Percentiles rank a stretch among this genome's conserved stretches.
These are phyloP conservation scores for Plumapathes pennacea DNA, from an alignment of 92 coral and sea anemone species.

Conservation along the genomic window DNA sequence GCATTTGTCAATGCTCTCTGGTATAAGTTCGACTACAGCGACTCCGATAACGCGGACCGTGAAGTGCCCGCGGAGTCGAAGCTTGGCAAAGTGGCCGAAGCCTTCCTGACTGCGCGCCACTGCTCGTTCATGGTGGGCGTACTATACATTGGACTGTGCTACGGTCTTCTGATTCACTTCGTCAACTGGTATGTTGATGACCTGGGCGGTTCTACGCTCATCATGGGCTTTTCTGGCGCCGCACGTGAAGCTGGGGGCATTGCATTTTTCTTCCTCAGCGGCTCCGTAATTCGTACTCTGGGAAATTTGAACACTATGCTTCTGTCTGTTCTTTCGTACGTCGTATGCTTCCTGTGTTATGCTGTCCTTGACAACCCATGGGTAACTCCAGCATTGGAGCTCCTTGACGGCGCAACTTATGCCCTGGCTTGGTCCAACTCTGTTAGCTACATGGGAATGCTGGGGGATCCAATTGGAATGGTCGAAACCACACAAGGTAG, in stretches of 20 bases:
- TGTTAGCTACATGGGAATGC: constrained; percentile 72
- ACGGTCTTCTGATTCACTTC: constrained; percentile 84
- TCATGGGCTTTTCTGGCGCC: constrained; percentile 92
- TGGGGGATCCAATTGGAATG: constrained; percentile 67
- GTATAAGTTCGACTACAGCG: constrained; percentile 70
- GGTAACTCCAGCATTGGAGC: constrained; percentile 84
- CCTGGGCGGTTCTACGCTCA: constrained; percentile 68
- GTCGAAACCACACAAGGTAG: constrained; percentile 83
- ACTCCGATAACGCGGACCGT: constrained; percentile 18
- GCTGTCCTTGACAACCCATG: constrained; percentile 77
- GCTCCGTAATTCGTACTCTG: constrained; percentile 50
- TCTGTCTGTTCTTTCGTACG: constrained; percentile 71
- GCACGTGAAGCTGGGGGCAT: constrained; percentile 78
- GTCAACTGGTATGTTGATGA: constrained; percentile 98
- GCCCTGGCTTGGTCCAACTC: constrained; percentile 90
- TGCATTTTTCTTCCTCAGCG: constrained; percentile 65
- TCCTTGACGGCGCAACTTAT: constrained; percentile 82
- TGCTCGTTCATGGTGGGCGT: constrained; percentile 63
- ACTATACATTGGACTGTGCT: constrained; percentile 76
- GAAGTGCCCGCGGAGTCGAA: constrained; percentile 36
- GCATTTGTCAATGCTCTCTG: constrained; percentile 66
- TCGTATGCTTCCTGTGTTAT: constrained; percentile 66
- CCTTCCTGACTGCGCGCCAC: constrained; percentile 48
- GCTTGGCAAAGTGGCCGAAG: constrained; percentile 45
- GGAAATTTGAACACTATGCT: constrained; percentile 79